Conservation (phyloP, 2,888 invertebrate genomes). For the Andrena fulva region DNA sequence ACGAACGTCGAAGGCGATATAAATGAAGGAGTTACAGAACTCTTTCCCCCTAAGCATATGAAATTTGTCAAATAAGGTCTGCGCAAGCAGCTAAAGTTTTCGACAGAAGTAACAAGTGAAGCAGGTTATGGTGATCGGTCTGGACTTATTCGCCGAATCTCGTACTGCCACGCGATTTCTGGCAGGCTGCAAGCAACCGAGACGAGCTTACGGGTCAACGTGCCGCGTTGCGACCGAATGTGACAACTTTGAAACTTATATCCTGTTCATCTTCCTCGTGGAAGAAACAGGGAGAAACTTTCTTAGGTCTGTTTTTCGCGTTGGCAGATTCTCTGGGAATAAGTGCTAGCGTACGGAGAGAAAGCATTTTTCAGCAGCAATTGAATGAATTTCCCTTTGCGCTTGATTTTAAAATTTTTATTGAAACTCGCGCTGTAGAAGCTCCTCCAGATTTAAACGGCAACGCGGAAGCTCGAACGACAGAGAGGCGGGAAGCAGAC, state of each 20-base stretch:
- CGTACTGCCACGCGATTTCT: neutral
- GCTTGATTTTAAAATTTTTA: slow-evolving; percentile 25
- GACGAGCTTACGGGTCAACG: slow-evolving; percentile 28
- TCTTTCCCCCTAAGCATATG: too few species aligned
- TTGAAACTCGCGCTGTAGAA: slow-evolving; percentile 20
- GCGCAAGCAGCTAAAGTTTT: neutral
- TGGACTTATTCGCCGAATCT: slow-evolving; percentile 25
- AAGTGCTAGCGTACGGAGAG: slow-evolving; percentile 17
- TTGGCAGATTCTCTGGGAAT: slow-evolving; percentile 35
- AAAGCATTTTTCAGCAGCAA: slow-evolving; percentile 18
- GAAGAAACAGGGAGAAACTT: slow-evolving; percentile 21
- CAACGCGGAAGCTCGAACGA: slow-evolving; percentile 45
- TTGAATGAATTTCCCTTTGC: slow-evolving; percentile 32
- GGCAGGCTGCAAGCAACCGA: neutral
- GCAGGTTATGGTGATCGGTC: slow-evolving; percentile 11
- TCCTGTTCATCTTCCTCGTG: slow-evolving; percentile 32
- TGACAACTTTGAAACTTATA: slow-evolving; percentile 47
- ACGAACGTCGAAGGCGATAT: neutral
- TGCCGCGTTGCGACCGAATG: slow-evolving; percentile 33
- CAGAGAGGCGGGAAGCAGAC: slow-evolving; percentile 48
- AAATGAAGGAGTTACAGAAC: too few species aligned
- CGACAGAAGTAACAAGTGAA: neutral
- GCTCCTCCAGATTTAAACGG: slow-evolving; percentile 2
- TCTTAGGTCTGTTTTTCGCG: slow-evolving; percentile 31
- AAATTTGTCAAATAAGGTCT: too few species aligned